Evolutionary conservation across 2,797 vertebrate genomes (phyloP).

Genomic region (Neosilurus mollespiculum): DNA sequence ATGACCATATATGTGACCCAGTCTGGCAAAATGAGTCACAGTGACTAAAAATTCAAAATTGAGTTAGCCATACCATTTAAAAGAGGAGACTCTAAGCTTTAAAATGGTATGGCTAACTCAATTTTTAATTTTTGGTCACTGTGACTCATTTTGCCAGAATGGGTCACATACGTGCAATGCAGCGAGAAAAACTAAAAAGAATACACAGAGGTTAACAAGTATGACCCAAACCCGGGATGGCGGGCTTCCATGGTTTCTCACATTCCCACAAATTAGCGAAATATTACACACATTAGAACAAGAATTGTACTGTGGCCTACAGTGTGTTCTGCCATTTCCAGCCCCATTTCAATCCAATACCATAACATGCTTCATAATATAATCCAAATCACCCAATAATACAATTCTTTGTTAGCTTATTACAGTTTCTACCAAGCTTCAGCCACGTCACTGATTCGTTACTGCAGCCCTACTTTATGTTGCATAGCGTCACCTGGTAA

Average conservation of each 20-base stretch:
- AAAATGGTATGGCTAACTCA: no score
- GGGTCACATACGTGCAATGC: background rate
- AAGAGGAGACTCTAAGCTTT: no score
- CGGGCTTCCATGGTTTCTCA: background rate
- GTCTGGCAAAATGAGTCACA: no score
- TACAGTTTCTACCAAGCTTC: background rate
- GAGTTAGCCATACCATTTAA: no score
- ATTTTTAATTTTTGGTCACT: no score
- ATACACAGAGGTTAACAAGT: background rate
- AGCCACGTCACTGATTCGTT: background rate
- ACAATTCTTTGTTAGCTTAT: background rate
- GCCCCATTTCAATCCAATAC: background rate
- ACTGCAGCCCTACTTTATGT: background rate
- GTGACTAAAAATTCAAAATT: no score
- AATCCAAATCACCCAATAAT: background rate
- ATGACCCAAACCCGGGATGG: background rate
- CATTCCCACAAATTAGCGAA: background rate
- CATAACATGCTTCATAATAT: background rate
- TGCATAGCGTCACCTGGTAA: background rate
- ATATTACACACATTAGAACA: background rate
- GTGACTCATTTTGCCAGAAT: no score
- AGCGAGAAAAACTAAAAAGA: no score
- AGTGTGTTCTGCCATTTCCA: background rate
- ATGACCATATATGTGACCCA: background rate
- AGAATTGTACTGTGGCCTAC: no score